phyloP scores from a whole-genome alignment of 2,113 vertebrate species.

The Megaceryle torquata region DNA sequence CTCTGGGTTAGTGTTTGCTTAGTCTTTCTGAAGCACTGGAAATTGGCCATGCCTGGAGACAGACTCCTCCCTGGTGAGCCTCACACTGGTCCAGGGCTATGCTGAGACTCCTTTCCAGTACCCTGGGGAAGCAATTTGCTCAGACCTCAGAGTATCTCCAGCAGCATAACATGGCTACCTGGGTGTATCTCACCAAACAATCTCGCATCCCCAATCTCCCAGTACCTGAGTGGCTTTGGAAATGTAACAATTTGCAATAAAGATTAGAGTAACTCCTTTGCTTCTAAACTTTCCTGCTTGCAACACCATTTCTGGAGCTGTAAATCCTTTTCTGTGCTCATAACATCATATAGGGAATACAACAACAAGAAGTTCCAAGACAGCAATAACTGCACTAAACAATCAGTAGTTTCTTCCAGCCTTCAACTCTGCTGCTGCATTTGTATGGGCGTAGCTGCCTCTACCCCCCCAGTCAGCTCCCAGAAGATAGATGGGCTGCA shows the following conservation, averaged over 20 bases:
- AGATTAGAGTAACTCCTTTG: neutral
- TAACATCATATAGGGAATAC: neutral
- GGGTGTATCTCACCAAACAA: neutral
- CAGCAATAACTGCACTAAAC: neutral
- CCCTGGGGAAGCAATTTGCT: neutral
- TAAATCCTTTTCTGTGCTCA: neutral
- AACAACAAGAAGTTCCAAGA: neutral
- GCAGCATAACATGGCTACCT: neutral
- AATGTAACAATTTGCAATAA: neutral
- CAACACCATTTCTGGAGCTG: neutral
- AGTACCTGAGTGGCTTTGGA: neutral
- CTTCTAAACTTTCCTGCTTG: neutral
- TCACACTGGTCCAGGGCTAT: neutral
- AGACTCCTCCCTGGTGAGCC: neutral
- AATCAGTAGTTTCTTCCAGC: neutral
- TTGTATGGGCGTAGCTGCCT: neutral
- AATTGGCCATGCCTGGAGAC: constrained; percentile 1
- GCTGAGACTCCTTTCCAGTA: neutral
- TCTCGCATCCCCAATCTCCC: neutral
- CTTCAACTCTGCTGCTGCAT: neutral
- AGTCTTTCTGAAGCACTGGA: constrained; percentile 10
- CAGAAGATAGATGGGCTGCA: neutral
- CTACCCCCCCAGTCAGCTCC: neutral
- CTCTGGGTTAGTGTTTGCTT: neutral
- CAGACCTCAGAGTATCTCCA: neutral